phyloP scores from a whole-genome alignment of 2,113 vertebrate genomes.

The Microtus pennsylvanicus region DNA sequence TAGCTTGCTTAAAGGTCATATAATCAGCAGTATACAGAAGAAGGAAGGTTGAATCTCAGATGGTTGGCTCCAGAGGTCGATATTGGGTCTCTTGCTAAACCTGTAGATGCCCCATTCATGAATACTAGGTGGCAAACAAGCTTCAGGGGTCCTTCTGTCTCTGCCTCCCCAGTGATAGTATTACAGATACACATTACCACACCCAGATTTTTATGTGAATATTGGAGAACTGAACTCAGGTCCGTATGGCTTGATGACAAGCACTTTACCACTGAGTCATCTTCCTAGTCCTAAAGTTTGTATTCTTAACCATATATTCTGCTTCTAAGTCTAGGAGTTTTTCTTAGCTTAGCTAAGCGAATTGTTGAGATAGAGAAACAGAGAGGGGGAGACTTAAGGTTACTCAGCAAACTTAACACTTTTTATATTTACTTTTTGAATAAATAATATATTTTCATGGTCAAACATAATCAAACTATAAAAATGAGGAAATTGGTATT shows the following conservation, averaged over 20 bases:
- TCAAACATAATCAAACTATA: constrained; percentile 26
- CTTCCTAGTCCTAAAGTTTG: neutral
- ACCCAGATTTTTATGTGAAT: neutral
- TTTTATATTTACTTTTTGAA: constrained; percentile 38
- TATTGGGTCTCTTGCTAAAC: neutral
- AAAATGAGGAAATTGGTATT: neutral
- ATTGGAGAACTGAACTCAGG: neutral
- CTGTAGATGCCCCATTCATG: neutral
- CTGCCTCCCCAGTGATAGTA: neutral
- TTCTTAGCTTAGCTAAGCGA: neutral
- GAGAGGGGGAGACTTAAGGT: neutral
- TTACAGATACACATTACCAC: neutral
- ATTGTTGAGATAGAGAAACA: neutral
- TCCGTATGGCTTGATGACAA: neutral
- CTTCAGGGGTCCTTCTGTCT: neutral
- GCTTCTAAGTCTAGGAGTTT: constrained; percentile 25
- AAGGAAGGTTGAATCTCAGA: neutral
- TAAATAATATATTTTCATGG: neutral
- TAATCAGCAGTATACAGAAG: neutral
- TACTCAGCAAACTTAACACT: neutral
- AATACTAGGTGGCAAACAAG: neutral
- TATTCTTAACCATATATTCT: constrained; percentile 20
- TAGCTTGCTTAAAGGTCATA: constrained; percentile 23
- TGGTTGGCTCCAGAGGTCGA: neutral
- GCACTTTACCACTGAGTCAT: neutral